Conservation (phyloP, 1,140 invertebrate genomes). For the Ditylenchus dipsaci region DNA sequence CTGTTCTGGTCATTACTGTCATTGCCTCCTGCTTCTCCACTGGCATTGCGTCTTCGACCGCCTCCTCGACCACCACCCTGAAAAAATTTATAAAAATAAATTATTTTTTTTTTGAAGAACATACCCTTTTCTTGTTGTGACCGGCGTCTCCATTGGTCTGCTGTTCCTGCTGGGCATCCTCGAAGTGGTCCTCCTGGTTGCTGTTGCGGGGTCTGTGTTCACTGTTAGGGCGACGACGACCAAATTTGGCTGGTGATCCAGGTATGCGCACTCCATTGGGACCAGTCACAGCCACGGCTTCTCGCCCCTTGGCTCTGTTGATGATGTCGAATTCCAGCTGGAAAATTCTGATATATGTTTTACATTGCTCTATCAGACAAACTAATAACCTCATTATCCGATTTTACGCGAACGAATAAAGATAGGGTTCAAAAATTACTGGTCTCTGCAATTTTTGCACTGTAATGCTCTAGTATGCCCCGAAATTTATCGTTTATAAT, state of each 20-base stretch:
- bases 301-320: not conserved
- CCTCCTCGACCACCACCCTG: not conserved
- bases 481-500: too few relatives aligned
- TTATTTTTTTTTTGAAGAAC: not conserved
- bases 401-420: too few relatives aligned
- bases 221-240: not conserved
- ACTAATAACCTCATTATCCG: too few relatives aligned
- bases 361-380: too few relatives aligned
- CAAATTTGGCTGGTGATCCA: not conserved
- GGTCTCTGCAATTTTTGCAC: too few relatives aligned
- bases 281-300: not conserved
- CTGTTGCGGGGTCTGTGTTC: not conserved
- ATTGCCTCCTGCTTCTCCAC: not conserved
- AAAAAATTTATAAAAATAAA: not conserved
- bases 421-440: too few relatives aligned
- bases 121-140: not conserved
- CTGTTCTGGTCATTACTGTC: too few relatives aligned
- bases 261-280: not conserved
- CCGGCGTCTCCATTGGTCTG: not conserved
- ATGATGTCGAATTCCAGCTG: slow-evolving; percentile 1
- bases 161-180: not conserved
- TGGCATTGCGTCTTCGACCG: not conserved
- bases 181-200: not conserved
- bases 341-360: not conserved
- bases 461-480: too few relatives aligned